Conservation (phyloP, 2,888 invertebrate genomes). For the Luperina nickerlii region DNA sequence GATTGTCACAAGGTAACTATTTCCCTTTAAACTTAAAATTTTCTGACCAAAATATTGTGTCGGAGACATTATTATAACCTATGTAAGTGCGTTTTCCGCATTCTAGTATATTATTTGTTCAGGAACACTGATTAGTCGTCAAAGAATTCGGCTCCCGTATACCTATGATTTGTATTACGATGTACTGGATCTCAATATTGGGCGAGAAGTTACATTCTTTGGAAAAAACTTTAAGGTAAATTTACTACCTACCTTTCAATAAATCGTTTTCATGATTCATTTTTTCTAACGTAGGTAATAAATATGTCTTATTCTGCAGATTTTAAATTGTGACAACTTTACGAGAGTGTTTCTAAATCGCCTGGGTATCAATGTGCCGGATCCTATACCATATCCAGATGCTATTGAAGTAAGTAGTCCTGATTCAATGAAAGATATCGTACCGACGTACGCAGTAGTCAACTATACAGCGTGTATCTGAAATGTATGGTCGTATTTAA, state of each 20-base stretch:
- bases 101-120: slow-evolving; percentile 29
- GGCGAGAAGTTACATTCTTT: slow-evolving; percentile 94
- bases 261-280: background rate
- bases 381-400: slow-evolving; percentile 89
- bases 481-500: background rate
- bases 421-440: background rate
- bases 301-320: slow-evolving; percentile 86
- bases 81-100: background rate
- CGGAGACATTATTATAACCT: background rate
- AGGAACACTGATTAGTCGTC: slow-evolving; percentile 95
- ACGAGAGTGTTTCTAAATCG: slow-evolving; percentile 96
- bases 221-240: slow-evolving; percentile 92
- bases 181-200: slow-evolving; percentile 96
- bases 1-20: slow-evolving; percentile 94
- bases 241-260: background rate
- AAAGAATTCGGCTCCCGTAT: slow-evolving; percentile 95
- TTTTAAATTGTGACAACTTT: slow-evolving; percentile 96
- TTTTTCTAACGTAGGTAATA: background rate
- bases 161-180: slow-evolving; percentile 94
- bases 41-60: background rate
- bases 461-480: no score
- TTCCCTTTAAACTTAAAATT: background rate
- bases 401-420: slow-evolving; percentile 75
- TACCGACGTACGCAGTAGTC: no score
- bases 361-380: slow-evolving; percentile 95